Conservation (phyloP, 2,113 vertebrate genomes). For the Gavialis gangeticus region DNA sequence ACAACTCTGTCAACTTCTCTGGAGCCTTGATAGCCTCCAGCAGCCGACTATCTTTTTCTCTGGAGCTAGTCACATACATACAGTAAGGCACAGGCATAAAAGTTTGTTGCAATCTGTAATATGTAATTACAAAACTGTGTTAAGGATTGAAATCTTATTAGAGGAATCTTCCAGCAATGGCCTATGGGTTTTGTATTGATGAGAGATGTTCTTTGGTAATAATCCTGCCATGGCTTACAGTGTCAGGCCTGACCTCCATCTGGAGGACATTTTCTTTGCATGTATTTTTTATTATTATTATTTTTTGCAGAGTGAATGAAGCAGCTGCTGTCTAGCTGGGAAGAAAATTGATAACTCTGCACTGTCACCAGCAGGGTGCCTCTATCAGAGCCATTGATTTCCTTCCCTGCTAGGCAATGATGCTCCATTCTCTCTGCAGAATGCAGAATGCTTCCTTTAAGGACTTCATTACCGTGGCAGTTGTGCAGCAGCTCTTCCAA, state of each 20-base stretch:
- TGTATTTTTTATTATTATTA: not conserved
- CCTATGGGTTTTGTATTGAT: not conserved
- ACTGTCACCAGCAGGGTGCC: not conserved
- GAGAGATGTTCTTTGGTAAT: not conserved
- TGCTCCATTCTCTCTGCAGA: not conserved
- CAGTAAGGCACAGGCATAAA: not conserved
- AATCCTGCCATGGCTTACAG: not conserved
- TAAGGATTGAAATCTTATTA: not conserved
- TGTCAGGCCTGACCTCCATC: not conserved
- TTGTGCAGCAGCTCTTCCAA: not conserved
- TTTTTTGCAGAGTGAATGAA: not conserved
- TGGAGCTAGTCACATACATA: rapidly evolving
- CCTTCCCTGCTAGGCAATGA: constrained; percentile 23
- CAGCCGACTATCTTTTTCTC: not conserved
- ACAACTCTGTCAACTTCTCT: not conserved
- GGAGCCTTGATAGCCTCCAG: rapidly evolving
- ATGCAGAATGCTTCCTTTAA: not conserved
- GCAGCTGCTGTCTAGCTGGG: constrained; percentile 30
- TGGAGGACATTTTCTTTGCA: not conserved
- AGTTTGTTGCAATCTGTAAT: not conserved
- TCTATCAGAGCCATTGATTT: not conserved
- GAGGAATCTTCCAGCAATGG: not conserved
- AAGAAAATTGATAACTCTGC: constrained; percentile 27
- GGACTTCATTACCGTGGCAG: not conserved
- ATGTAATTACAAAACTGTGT: not conserved